Evolutionary conservation across 2,797 vertebrate genomes (phyloP), one percentile per base, ranked within the genome.

Genomic region (Rhyacichthys aspro): DNA sequence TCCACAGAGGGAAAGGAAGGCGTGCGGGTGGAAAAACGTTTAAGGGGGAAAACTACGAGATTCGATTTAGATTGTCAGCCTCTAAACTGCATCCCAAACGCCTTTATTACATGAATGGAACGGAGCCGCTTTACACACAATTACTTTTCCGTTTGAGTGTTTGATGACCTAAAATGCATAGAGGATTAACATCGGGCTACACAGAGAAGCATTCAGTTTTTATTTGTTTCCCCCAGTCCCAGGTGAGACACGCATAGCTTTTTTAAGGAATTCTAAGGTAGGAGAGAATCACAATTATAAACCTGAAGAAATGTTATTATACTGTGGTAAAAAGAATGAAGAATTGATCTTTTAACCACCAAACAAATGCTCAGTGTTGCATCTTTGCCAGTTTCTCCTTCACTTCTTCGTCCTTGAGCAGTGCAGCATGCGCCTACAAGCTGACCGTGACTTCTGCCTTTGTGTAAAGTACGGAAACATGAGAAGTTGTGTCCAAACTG

Each of bases 41-140:
- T 70, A 80, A 63, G 63, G 38, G 66, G 43, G 66, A 53, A 65
- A 76, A 77, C 72, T 63, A 69, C 39, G 6, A 74, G 79, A 83
- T 85, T 83, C 58, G 0, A 86, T 87, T 87, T 75, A 82, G 82
- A 86, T 83, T 72, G 70, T 55, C n/a, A 8, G 50, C 47, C 62
- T 67, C 50, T 70, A 56, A 76, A 67, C 72, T 59, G 62, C 60
- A 57, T 76, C 74, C 69, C 58, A 19, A 7, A 54, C 50, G 67
- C 66, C 59, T 68, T 79, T 75, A 74, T 70, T 74, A 71, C 62
- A 69, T 48, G 55, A 79, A 63, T 42, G 62, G 55, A 78, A 47
- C 15, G 5, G 42, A 59, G 18, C 3, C 43, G 36, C 63, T 77
- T 78, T 76, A 55, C 54, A 72, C 71, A 66, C 69, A 83, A 72